A percentile compares a stretch with the other conserved stretches of the same genome.
These are phyloP conservation scores for Megaceryle maxima DNA, from an alignment of 2,113 vertebrate species.

Conservation along the genomic window DNA sequence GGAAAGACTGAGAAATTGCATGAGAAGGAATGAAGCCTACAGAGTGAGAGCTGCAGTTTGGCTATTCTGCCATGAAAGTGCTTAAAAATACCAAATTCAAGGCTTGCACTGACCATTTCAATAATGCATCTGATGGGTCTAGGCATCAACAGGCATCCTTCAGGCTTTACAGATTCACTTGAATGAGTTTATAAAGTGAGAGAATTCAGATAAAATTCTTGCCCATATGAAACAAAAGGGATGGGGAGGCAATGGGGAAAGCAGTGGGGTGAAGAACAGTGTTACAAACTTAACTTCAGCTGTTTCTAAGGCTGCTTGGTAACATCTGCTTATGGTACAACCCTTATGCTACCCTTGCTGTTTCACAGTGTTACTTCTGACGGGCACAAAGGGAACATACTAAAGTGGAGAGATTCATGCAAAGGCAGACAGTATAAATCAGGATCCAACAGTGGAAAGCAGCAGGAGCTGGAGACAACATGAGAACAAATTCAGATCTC, in stretches of 20 bases:
- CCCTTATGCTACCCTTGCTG: not conserved
- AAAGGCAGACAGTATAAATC: not conserved
- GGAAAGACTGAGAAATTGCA: accelerated
- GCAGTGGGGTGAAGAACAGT: not conserved
- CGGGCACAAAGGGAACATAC: not conserved
- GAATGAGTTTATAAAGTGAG: not conserved
- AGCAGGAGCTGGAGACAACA: not conserved
- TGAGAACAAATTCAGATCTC: not conserved
- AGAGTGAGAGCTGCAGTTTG: not conserved
- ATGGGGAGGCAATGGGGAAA: not conserved
- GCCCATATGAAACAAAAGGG: not conserved
- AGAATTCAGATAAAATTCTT: not conserved
- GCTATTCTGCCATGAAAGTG: not conserved
- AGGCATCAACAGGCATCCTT: not conserved
- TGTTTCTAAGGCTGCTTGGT: not conserved
- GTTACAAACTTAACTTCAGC: not conserved
- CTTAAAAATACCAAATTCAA: not conserved
- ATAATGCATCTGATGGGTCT: not conserved
- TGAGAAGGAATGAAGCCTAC: not conserved
- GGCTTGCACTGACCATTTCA: not conserved
- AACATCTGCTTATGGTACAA: not conserved
- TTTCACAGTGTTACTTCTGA: not conserved
- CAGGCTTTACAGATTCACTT: not conserved
- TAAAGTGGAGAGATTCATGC: not conserved
- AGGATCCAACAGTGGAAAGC: not conserved